Evolutionary conservation across 1,140 invertebrate genomes (phyloP), one percentile per base, ranked within the genome.

Genomic region (Pseudomyrmex gracilis): DNA sequence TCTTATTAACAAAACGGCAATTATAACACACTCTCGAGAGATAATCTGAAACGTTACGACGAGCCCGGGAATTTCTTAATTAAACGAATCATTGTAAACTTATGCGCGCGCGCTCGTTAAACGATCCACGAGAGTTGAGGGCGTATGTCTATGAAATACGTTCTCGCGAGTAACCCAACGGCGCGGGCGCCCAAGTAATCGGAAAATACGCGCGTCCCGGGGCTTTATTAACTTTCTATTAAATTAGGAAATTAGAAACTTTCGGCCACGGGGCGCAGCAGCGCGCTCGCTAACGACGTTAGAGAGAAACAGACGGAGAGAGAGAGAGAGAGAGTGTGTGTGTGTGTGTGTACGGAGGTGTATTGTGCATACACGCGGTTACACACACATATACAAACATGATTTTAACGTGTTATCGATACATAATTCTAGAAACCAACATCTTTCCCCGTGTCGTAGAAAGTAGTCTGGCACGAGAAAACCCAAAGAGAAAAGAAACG

Each of bases 171-270:
- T 80, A 80, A 70, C 53, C 53, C 53, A 8, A n/a, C 66, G 22
- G 34, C 34, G 34, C 34, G 34, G 34, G 34, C 34, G 34, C 34
- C 8, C 55, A 47, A 80, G 76, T 80, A 80, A 80, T 80, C n/a
- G 53, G 76, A 80, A 80, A 80, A 80, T 80, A 80, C 45, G 76
- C 51, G 76, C 76, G 66, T 71, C 66, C 45, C 66, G 66, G 53
- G 76, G 8, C 66, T 71, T 80, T 80, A 80, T 71, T 71, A 80
- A 80, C 76, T 80, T 71, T 71, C 66, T 80, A 71, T 71, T 47
- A 71, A 80, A 80, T 80, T 80, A 80, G 66, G 43, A 80, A 80
- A 80, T 80, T 80, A 80, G 66, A 12, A 80, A 80, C 76, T 80
- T 80, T 80, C 12, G 17, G 60, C 45, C 10, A 20, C 43, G 58